A percentile compares a stretch with the other conserved stretches of the same genome.
Conservation (phyloP, 2,888 invertebrate species). For the Graphium colonna region DNA sequence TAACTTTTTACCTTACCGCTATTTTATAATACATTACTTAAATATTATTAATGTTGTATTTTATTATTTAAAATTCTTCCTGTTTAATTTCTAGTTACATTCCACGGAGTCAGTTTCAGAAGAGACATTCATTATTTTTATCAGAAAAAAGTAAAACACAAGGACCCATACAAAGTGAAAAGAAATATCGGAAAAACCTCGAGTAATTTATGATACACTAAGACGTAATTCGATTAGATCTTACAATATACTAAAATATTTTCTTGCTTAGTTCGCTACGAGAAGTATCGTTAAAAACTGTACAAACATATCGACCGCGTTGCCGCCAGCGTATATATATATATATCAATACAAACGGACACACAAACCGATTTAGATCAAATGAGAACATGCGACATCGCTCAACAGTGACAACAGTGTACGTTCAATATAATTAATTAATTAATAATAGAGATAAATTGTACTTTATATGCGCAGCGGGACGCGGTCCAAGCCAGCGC, state of each 20-base stretch:
- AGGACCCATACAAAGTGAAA: conserved; percentile 64
- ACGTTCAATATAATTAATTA: conserved; percentile 36
- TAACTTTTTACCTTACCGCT: conserved; percentile 78
- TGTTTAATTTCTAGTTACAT: conserved; percentile 74
- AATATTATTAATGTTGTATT: conserved; percentile 73
- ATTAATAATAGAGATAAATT: conserved; percentile 53
- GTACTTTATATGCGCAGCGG: conserved; percentile 55
- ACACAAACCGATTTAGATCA: conserved; percentile 42
- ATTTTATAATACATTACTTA: conserved; percentile 80
- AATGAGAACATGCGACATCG: conserved; percentile 46
- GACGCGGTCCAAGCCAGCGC: conserved; percentile 37
- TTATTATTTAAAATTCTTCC: conserved; percentile 76
- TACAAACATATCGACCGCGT: conserved; percentile 71
- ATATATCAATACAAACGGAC: conserved; percentile 46
- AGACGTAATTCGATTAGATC: conserved; percentile 79
- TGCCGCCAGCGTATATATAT: conserved; percentile 55
- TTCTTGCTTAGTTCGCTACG: conserved; percentile 72
- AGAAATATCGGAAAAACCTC: conserved; percentile 59
- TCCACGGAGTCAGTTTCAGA: conserved; percentile 66
- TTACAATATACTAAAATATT: conserved; percentile 76
- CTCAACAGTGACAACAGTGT: conserved; percentile 47
- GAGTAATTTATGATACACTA: conserved; percentile 72
- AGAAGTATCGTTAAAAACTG: conserved; percentile 76
- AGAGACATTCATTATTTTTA: conserved; percentile 50
- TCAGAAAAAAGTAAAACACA: conserved; percentile 57